Base-by-base conservation (phyloP, 2,113 vertebrate species). In the Microtus oregoni region DNA sequence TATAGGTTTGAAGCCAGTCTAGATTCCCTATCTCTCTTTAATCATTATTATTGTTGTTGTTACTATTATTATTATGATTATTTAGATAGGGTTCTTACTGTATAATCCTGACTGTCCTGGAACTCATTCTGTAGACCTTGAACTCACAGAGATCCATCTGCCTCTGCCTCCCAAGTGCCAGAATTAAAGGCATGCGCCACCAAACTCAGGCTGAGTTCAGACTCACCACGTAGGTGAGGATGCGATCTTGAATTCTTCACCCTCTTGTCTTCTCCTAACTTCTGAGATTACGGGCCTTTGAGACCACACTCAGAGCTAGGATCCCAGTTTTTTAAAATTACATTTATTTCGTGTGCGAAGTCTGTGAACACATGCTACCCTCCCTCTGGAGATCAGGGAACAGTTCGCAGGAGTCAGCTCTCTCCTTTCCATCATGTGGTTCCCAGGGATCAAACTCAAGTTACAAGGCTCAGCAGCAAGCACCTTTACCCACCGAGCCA, bases 391-490 rank as follows among this genome's bases (percentile, higher is more conserved):
- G n/a, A n/a, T 41, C 58, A 83, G 81, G 50, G 13, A 13, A 82
- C 35, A 82, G 2, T 32, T 61, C 7, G 0, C 55, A 38, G 79
- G 35, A 26, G 24, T 83, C n/a, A 63, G 22, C 7, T 63, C 58
- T 17, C 14, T 17, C 58, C 24, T 63, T 58, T 30, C 58, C 2
- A 32, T 26, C 61, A 44, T 32, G 61, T 12, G 63, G 28, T 44
- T 44, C 38, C 81, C 38, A 47, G 38, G 82, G n/a, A 47, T 67
- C 7, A 4, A 86, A 67, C 4, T 65, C 24, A 30, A 28, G 22
- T 17, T 41, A 3, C 47, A 3, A 20, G 17, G 15, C 38, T 44
- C 19, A 5, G 14, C 8, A 0, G 61, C 38, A 44, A 65, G 26
- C 14, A 1, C 82, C n/a, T 44, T 32, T 32, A 65, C 14, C 61